Evolutionary conservation across 2,113 vertebrate species (phyloP).

Genomic region (Ailurus styani): DNA sequence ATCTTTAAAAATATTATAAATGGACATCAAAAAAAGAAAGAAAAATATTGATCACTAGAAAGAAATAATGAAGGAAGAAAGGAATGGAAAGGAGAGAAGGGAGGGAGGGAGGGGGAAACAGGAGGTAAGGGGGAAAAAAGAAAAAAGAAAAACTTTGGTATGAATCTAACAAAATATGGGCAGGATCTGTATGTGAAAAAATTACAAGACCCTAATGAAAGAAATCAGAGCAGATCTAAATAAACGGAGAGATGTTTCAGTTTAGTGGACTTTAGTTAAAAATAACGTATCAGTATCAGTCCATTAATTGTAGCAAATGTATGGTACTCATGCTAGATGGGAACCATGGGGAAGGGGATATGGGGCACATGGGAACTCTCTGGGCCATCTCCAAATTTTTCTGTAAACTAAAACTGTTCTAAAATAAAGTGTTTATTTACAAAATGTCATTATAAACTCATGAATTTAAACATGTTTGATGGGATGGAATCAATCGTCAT

Average conservation of each 20-base stretch:
- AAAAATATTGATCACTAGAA: background rate
- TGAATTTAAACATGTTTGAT: background rate
- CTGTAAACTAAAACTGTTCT: background rate
- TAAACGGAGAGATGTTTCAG: background rate
- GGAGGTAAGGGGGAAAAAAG: background rate
- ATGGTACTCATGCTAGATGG: background rate
- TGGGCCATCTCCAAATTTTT: background rate
- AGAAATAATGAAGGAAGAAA: background rate
- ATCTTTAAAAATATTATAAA: background rate
- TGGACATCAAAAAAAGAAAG: background rate
- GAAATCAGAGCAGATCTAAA: background rate
- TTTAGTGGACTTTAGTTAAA: background rate
- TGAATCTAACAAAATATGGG: background rate
- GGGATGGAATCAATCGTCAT: background rate
- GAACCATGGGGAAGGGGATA: background rate
- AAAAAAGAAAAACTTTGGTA: background rate
- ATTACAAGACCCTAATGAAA: background rate
- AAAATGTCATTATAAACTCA: background rate
- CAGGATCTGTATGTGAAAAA: background rate
- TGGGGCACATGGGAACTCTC: background rate
- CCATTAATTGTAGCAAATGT: background rate
- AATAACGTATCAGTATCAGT: background rate
- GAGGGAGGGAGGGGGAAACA: fast-evolving
- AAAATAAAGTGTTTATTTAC: background rate
- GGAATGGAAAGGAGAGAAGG: background rate